Conservation (phyloP, 2,888 invertebrate species). For the Sarcophaga carnaria region DNA sequence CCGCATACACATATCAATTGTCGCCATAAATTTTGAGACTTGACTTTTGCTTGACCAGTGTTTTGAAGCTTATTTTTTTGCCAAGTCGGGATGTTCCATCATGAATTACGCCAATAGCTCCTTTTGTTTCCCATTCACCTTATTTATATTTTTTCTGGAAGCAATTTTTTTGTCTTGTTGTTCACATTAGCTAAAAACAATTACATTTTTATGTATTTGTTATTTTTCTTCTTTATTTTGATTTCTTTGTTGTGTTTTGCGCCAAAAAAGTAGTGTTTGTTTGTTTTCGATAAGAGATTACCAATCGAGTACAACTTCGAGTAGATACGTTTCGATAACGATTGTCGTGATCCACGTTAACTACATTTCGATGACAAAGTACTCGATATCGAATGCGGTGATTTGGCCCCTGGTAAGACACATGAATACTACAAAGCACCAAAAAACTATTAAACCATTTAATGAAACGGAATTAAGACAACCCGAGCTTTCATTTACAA, state of each 20-base stretch:
- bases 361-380: not conserved
- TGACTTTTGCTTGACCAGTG: no score
- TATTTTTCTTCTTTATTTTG: not conserved
- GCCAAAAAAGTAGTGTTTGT: no score
- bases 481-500: not conserved
- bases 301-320: not conserved
- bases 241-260: no score
- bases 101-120: no score
- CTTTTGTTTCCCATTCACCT: no score
- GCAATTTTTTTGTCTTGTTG: not conserved
- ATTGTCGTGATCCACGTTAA: conserved; percentile 19
- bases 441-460: not conserved
- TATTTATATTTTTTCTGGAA: no score
- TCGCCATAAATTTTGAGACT: no score
- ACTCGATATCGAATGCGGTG: no score
- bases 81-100: no score
- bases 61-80: no score
- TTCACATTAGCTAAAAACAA: conserved; percentile 27
- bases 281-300: conserved; percentile 20
- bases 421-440: not conserved
- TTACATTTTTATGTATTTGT: conserved; percentile 19
- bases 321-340: conserved; percentile 27
- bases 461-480: no score
- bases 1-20: no score
- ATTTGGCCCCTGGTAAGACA: not conserved